Base-by-base conservation (phyloP, 2,888 invertebrate species). In the Xylocampa areola region DNA sequence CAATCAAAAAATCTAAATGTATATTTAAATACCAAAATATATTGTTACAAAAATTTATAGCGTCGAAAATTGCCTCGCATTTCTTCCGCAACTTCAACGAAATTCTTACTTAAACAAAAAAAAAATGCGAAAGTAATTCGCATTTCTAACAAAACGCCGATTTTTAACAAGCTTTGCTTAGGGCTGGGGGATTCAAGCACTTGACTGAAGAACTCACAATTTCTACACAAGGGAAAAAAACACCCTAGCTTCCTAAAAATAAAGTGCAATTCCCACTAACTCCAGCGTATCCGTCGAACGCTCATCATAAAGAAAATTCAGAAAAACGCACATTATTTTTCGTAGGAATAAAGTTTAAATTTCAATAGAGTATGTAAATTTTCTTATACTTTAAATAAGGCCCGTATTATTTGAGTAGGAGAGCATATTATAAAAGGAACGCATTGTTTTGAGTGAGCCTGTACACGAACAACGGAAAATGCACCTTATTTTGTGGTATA, bases 111-210 rank as follows among this genome's bases (percentile, higher is more conserved):
- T 39, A 51, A 62, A 48, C 44, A 54, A 47, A 50, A 53, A 55
- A n/a, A 75, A 70, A 58, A 73, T 45, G 33, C 29, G 49, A 74
- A 74, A 70, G 48, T 64, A 71, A 71, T 75, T 74, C 72, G 19
- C 52, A 10, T 74, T 74, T 48, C 58, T 48, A 60, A 74, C 77
- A 76, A 74, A 75, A 77, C 45, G 75, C 53, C 65, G 45, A 71
- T 77, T 74, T 74, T 74, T 77, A 75, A 75, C 74, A 75, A 75
- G 72, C 68, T 71, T 77, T 67, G 37, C 68, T 58, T 64, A 68
- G 61, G 50, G 53, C 39, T 37, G 47, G 48, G 57, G 58, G 64
- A 64, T 61, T 57, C 62, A 55, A 68, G 55, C 60, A 45, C 75
- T 74, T 68, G 64, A 74, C 77, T 41, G 68, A 58, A 70, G 68